Conservation (phyloP, 2,888 invertebrate species). For the Scaptomyza reducta region DNA sequence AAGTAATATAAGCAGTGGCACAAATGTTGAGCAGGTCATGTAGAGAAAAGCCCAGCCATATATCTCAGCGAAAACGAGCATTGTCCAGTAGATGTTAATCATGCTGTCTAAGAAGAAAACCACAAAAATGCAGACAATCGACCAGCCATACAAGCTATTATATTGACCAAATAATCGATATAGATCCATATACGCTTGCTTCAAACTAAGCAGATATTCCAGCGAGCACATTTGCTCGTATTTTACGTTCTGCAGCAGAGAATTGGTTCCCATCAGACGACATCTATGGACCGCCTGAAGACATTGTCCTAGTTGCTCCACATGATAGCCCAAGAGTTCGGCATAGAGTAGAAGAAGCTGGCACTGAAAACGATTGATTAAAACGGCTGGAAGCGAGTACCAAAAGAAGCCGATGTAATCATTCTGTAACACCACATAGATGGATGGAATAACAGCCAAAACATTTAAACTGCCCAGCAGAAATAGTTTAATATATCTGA, state of each 20-base stretch:
- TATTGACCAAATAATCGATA: conserved; percentile 52
- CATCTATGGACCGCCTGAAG: conserved; percentile 54
- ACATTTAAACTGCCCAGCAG: conserved; percentile 28
- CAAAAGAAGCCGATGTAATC: conserved; percentile 40
- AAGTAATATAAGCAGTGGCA: conserved; percentile 48
- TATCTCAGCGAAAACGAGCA: conserved; percentile 50
- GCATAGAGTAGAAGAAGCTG: conserved; percentile 51
- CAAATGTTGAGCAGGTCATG: conserved; percentile 39
- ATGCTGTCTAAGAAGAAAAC: conserved; percentile 69
- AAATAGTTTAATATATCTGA: conserved; percentile 41
- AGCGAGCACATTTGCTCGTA: conserved; percentile 62
- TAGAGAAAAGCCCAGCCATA: conserved; percentile 53
- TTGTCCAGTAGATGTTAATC: conserved; percentile 70
- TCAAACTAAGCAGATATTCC: conserved; percentile 67
- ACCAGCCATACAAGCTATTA: conserved; percentile 70
- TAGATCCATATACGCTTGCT: conserved; percentile 67
- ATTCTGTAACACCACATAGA: conserved; percentile 4
- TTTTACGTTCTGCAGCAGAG: conserved; percentile 50
- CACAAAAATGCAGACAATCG: conserved; percentile 62
- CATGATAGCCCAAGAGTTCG: conserved; percentile 55
- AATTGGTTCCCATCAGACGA: conserved; percentile 32
- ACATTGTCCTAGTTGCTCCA: conserved; percentile 52
- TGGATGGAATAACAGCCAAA: conserved; percentile 4
- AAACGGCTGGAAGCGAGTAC: conserved; percentile 40
- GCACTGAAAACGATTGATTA: conserved; percentile 53